Evolutionary conservation across 53 echinoderm and acorn worm species (phyloP).

Genomic region (Mesocentrotus franciscanus): DNA sequence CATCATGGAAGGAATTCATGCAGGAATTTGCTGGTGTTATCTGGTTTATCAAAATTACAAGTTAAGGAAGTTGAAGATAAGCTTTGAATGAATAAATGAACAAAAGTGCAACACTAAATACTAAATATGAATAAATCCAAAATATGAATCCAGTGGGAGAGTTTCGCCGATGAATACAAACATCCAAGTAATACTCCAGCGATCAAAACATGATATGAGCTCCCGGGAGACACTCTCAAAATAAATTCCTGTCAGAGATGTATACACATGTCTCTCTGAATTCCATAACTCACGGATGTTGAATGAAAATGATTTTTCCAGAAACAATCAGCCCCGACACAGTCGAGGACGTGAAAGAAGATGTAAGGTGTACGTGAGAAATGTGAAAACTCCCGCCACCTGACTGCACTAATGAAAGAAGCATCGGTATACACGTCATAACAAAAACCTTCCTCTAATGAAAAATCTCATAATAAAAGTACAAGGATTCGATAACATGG

Average conservation of each 20-base stretch:
- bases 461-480: conserved; percentile 33
- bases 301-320: not conserved
- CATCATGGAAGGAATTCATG: not conserved
- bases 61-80: not conserved
- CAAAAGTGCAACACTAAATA: not conserved
- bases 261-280: conserved; percentile 4
- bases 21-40: not conserved
- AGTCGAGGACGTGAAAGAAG: not conserved
- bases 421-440: not conserved
- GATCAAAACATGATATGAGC: conserved; percentile 23
- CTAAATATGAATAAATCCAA: conserved; percentile 28
- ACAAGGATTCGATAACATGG: conserved; percentile 30
- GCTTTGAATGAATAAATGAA: not conserved
- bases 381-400: not conserved
- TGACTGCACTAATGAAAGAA: conserved; percentile 38
- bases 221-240: conserved; percentile 4
- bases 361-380: conserved; percentile 36
- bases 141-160: not conserved
- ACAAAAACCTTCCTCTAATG: conserved; percentile 8
- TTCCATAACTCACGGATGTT: not conserved
- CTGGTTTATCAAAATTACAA: conserved; percentile 11
- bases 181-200: not conserved
- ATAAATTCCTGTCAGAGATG: conserved; percentile 22
- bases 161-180: not conserved
- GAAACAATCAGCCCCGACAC: not conserved